Conservation (phyloP, 2,888 invertebrate species). For the Phytoseiulus persimilis region DNA sequence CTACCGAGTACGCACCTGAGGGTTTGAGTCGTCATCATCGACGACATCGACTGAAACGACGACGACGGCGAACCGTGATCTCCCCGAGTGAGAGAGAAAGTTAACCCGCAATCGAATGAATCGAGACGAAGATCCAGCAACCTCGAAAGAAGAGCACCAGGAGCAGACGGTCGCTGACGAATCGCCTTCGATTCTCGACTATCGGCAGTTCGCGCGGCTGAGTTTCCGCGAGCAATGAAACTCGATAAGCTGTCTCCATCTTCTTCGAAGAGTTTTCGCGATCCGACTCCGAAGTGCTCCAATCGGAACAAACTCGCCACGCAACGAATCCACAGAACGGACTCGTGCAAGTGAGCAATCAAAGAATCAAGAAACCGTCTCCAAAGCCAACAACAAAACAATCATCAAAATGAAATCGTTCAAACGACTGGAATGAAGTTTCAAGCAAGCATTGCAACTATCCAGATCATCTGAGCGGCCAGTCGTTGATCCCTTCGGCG, state of each 20-base stretch:
- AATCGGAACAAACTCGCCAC: neutral
- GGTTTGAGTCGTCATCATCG: neutral
- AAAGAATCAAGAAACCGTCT: too few relatives aligned
- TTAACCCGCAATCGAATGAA: neutral
- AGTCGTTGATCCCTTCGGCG: slow-evolving; percentile 39
- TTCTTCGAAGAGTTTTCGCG: neutral
- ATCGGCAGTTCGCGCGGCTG: neutral
- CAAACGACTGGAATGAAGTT: neutral
- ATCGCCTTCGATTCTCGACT: neutral
- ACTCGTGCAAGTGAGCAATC: too few relatives aligned
- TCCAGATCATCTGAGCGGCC: neutral
- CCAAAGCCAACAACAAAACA: too few relatives aligned
- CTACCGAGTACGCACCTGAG: too few relatives aligned
- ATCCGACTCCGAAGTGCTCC: neutral
- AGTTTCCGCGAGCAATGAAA: neutral
- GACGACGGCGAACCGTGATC: neutral
- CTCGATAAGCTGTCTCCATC: neutral
- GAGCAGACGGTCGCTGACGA: neutral
- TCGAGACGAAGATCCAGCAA: neutral
- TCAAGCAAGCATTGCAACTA: neutral
- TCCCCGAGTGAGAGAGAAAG: neutral
- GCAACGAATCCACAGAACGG: neutral
- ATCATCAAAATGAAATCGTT: neutral
- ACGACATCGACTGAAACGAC: neutral
- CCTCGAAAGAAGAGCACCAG: neutral